Base-by-base conservation (phyloP, 2,113 vertebrate genomes). In the Helogale parvula region DNA sequence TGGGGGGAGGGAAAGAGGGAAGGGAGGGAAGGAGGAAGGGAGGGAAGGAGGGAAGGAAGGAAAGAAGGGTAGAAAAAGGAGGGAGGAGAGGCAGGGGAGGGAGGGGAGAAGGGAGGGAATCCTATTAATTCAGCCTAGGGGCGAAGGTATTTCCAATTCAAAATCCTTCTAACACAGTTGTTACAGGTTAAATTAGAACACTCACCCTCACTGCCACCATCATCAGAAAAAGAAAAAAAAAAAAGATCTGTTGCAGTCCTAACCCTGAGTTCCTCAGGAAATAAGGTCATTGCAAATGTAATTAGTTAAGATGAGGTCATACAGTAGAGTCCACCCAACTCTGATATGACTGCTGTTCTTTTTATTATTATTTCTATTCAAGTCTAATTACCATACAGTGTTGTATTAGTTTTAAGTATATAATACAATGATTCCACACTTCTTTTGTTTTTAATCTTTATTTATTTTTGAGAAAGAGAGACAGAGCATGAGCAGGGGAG, bases 1-100 rank as follows among this genome's bases (percentile, higher is more conserved):
- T 38, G 38, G 38, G 38, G 38, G 25, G 17, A 6, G 45, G 27
- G 23, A 29, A 5, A 21, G 0, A 19, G 7, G 19, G 2, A 9
- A 7, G 3, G 4, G 5, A 1, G 0, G 7, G 11, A 11, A 4
- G 7, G 5, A 21, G 54, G 1, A 5, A 14, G 50, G 8, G 0
- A 54, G 66, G 50, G 12, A 25, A 5, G 27, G 21, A n/a, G 31
- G 47, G 5, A 19, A 7, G 14, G 15, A 41, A 25, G 29, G 17
- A 0, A 11, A 14, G 13, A 4, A 9, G 19, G 33, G 2, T 7
- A 12, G 35, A 8, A 12, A 31, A 5, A 29, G 3, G 10, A 1
- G 10, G 33, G 23, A 52, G 7, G 1, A 2, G 17, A 57, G 54
- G 54, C 1, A 52, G 50, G 50, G 50, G 2, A 14, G 57, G 57